Conservation (phyloP, 2,113 vertebrate species). For the Marmota flaviventris region DNA sequence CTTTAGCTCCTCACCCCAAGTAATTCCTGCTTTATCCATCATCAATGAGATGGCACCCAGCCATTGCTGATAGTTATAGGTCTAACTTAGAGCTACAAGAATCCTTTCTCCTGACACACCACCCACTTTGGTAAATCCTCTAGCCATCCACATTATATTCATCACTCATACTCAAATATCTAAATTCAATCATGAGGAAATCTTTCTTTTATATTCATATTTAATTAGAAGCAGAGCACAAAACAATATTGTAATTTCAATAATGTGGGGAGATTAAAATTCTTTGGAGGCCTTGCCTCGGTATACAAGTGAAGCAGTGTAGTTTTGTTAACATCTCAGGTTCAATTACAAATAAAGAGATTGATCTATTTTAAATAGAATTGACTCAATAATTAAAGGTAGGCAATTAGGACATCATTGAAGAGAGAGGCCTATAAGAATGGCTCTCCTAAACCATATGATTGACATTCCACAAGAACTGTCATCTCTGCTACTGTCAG, state of each 20-base stretch:
- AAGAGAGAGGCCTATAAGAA: background rate
- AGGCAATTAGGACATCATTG: background rate
- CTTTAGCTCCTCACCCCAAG: background rate
- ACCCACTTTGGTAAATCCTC: background rate
- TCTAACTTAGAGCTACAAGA: background rate
- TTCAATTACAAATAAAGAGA: background rate
- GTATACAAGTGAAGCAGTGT: background rate
- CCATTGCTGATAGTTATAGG: background rate
- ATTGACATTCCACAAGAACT: background rate
- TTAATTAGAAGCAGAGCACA: background rate
- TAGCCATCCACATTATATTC: background rate
- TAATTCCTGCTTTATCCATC: background rate
- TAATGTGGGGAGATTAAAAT: background rate
- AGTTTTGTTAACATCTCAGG: background rate
- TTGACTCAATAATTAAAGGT: background rate
- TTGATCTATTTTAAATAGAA: background rate
- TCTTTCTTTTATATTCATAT: background rate
- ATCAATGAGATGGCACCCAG: background rate
- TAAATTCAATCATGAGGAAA: background rate
- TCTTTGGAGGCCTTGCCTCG: background rate
- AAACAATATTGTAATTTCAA: background rate
- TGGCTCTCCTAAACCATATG: background rate
- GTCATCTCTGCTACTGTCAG: background rate
- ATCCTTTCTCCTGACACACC: background rate
- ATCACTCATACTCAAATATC: background rate